Evolutionary conservation across 2,113 vertebrate species (phyloP).

Genomic region (Gadus macrocephalus): DNA sequence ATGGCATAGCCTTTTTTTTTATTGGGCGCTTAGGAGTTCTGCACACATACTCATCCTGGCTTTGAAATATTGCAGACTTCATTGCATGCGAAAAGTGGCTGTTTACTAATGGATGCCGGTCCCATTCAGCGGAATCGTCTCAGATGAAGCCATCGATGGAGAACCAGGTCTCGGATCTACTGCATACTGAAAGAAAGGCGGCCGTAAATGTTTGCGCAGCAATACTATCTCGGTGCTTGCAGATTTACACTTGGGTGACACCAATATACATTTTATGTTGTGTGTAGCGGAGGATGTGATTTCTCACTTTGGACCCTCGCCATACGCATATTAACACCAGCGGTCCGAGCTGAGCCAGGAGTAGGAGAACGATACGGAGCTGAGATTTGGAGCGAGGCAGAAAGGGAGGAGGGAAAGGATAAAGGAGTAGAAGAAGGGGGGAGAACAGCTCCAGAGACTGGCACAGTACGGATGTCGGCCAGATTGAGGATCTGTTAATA

Average conservation of each 20-base stretch:
- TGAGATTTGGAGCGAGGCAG: slow-evolving; percentile 1
- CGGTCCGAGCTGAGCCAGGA: neutral
- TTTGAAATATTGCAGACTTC: neutral
- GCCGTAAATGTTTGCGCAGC: neutral
- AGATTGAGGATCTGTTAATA: slow-evolving; percentile 2
- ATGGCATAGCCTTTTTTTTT: slow-evolving; percentile 12
- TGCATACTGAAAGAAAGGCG: neutral
- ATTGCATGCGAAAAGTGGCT: slow-evolving; percentile 5
- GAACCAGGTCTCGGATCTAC: slow-evolving; percentile 23
- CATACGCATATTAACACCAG: slow-evolving; percentile 1
- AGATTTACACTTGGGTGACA: slow-evolving; percentile 1
- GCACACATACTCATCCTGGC: neutral
- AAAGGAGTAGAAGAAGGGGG: too few relatives aligned
- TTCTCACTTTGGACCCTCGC: neutral
- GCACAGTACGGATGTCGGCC: neutral
- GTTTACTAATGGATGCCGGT: neutral
- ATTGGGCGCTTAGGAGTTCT: neutral
- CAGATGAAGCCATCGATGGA: slow-evolving; percentile 10
- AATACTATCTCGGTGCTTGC: neutral
- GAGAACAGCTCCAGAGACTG: neutral
- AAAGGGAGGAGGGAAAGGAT: neutral
- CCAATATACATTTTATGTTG: neutral
- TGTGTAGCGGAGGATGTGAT: slow-evolving; percentile 3
- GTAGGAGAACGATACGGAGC: neutral
- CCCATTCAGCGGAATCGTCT: slow-evolving; percentile 14